Conservation (phyloP, 2,113 vertebrate genomes). For the Indicator indicator region DNA sequence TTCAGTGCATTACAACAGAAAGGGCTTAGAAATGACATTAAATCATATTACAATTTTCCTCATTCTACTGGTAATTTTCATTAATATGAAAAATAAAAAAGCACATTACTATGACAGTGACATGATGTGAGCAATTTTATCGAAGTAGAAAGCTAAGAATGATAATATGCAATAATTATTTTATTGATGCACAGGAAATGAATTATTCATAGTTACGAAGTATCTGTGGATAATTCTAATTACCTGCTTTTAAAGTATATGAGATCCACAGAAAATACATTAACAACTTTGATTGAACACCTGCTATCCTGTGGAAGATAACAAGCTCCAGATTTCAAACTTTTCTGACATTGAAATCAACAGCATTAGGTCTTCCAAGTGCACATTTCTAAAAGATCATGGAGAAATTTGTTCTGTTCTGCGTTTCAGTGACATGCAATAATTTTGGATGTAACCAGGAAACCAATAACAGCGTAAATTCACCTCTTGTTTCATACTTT, state of each 20-base stretch:
- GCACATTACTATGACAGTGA: conserved; percentile 64
- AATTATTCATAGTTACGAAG: conserved; percentile 81
- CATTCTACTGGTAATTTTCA: conserved; percentile 60
- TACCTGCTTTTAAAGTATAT: conserved; percentile 79
- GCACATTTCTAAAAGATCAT: background rate
- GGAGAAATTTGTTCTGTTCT: background rate
- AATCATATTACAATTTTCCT: conserved; percentile 39
- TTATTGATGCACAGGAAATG: conserved; percentile 80
- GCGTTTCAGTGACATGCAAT: background rate
- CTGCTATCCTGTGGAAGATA: conserved; percentile 65
- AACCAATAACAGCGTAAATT: background rate
- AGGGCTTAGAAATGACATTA: conserved; percentile 17
- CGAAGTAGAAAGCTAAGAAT: conserved; percentile 79
- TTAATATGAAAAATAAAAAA: conserved; percentile 72
- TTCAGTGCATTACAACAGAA: background rate
- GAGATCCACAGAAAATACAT: conserved; percentile 77
- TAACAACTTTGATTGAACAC: conserved; percentile 78
- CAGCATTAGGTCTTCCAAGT: background rate
- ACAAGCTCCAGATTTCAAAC: conserved; percentile 32
- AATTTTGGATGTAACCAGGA: background rate
- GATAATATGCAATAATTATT: conserved; percentile 83
- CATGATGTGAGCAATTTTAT: conserved; percentile 75
- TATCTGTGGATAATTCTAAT: conserved; percentile 83
- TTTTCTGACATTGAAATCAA: conserved; percentile 15
- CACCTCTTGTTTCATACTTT: background rate